Conservation (phyloP, 2,797 vertebrate species). For the Eleutherodactylus coqui region DNA sequence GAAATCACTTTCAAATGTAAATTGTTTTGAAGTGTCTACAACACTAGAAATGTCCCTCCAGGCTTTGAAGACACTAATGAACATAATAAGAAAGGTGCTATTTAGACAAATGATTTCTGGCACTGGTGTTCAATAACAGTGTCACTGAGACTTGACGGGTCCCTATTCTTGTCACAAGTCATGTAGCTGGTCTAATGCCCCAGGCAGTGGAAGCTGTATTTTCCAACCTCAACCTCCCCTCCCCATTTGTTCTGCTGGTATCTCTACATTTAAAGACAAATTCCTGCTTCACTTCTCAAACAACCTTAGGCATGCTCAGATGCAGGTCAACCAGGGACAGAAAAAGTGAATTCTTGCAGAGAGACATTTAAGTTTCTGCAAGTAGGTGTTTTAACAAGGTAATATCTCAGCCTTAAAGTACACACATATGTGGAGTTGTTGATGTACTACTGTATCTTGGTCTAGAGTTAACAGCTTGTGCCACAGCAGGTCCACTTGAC, state of each 20-base stretch:
- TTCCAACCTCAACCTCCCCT: neutral
- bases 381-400: neutral
- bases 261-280: constrained; percentile 40
- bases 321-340: constrained; percentile 45
- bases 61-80: neutral
- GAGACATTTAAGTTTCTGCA: neutral
- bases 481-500: neutral
- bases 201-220: constrained; percentile 25
- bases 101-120: constrained; percentile 38
- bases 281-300: constrained; percentile 51
- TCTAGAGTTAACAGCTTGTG: neutral
- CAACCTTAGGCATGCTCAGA: neutral
- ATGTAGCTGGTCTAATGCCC: constrained; percentile 25
- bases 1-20: neutral
- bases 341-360: constrained; percentile 9
- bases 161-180: constrained; percentile 11
- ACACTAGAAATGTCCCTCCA: neutral
- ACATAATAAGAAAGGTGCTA: constrained; percentile 37
- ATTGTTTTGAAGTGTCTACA: neutral
- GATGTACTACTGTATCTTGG: neutral
- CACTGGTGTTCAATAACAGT: constrained; percentile 42
- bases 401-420: neutral
- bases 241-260: neutral
- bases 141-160: constrained; percentile 48
- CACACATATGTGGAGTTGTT: neutral